Evolutionary conservation across 2,113 vertebrate genomes (phyloP), one percentile per base, ranked within the genome.

Genomic region (Tupaia tana): DNA sequence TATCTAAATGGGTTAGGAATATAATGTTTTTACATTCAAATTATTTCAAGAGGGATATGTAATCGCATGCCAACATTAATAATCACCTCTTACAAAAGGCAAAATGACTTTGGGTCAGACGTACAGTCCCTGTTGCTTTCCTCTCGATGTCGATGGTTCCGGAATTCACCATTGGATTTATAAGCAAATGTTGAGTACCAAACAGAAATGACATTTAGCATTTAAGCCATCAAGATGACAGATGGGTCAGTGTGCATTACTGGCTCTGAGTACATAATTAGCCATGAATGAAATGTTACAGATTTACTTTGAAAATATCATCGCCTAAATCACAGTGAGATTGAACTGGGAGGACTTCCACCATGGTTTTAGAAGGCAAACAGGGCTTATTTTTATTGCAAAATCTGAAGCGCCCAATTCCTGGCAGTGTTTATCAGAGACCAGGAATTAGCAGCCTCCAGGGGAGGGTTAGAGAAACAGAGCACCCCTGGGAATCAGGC

Each of bases 391-490:
- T 95, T 97, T 94, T 86, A 82, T 95, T 89, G 79, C 83, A 90
- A 70, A 96, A 95, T 89, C 94, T 94, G 94, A 52, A 54, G 83
- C 86, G 91, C 91, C 34, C 24, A 64, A 18, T 97, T 96, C 80
- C 95, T 89, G 91, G 83, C 92, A 86, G 75, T 94, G 86, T 95
- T 97, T 97, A 89, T 34, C 66, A 86, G 71, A 90, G 70, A 90
- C 82, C 54, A 91, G 93, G 75, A 95, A 95, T 96, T 89, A 94
- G 73, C 71, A 74, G 75, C 94, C 92, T 75, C 95, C 3, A 31
- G 89, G 79, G 83, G 54, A 89, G 93, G 73, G 71, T 52, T 92
- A 59, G 74, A 86, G 14, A 95, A 91, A 58, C 27, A 54, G 58
- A 66, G 20, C n/a, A 12, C 69, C 84, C 52, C 18, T 66, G 90